Evolutionary conservation across 2,888 invertebrate species (phyloP).

Genomic region (Amphipyra tragopoginis): DNA sequence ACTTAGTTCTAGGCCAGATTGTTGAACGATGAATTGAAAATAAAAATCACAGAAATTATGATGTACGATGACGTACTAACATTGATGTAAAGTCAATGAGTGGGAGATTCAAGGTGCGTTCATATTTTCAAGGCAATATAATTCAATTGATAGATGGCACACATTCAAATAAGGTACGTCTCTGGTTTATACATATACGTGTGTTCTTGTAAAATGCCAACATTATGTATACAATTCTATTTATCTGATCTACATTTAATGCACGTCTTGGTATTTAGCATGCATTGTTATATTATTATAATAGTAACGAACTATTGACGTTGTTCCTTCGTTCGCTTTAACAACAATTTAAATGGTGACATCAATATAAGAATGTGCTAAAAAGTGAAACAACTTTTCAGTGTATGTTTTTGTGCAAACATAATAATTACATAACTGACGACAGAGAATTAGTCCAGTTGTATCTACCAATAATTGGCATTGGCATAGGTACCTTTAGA

Average conservation of each 20-base stretch:
- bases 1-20: constrained; percentile 11
- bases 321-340: too few species aligned
- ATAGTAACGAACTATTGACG: constrained; percentile 30
- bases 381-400: constrained; percentile 23
- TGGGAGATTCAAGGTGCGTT: constrained; percentile 57
- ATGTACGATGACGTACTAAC: constrained; percentile 47
- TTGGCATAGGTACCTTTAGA: background rate
- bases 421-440: constrained; percentile 13
- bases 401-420: constrained; percentile 6
- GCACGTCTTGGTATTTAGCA: constrained; percentile 2
- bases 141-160: constrained; percentile 51
- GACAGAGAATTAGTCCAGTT: constrained; percentile 1
- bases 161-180: constrained; percentile 38
- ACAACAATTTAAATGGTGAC: constrained; percentile 1
- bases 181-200: constrained; percentile 17
- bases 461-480: constrained; percentile 2
- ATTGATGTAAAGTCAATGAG: constrained; percentile 50
- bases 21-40: constrained; percentile 14
- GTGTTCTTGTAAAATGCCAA: constrained; percentile 15
- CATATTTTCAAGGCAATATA: constrained; percentile 54
- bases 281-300: constrained; percentile 35
- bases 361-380: constrained; percentile 29
- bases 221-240: constrained; percentile 9
- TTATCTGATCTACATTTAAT: background rate
- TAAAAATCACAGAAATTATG: constrained; percentile 40